Conservation (phyloP, 2,113 vertebrate species). For the Gobiocypris rarus region DNA sequence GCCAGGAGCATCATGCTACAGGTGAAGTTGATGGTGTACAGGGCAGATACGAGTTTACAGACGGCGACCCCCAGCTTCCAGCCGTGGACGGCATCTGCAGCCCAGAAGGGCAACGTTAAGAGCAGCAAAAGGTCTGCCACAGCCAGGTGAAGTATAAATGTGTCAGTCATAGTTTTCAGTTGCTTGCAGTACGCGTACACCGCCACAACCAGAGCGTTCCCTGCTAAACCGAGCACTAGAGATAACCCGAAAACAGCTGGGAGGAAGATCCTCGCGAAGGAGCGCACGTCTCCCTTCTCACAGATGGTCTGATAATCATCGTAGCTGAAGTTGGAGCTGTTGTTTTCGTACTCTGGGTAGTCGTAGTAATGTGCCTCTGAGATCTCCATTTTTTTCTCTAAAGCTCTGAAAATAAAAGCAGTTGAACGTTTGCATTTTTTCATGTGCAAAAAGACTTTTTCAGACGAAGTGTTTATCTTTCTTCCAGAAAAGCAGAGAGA, state of each 20-base stretch:
- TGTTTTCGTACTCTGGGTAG: conserved; percentile 72
- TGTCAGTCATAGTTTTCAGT: conserved; percentile 81
- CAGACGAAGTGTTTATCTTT: neutral
- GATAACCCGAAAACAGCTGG: conserved; percentile 82
- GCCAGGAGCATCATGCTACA: conserved; percentile 91
- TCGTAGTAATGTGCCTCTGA: conserved; percentile 72
- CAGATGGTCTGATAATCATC: conserved; percentile 82
- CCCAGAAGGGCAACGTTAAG: conserved; percentile 91
- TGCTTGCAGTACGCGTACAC: conserved; percentile 87
- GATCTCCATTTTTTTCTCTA: conserved; percentile 61
- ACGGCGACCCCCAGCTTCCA: conserved; percentile 82
- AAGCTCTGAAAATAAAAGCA: conserved; percentile 30
- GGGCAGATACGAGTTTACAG: conserved; percentile 85
- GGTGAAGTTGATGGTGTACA: conserved; percentile 89
- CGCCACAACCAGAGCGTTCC: conserved; percentile 83
- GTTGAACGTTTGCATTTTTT: too few species aligned
- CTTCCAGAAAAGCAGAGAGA: neutral
- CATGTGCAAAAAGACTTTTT: too few species aligned
- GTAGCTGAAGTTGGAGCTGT: conserved; percentile 78
- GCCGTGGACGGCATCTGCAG: conserved; percentile 80
- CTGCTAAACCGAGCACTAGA: conserved; percentile 83
- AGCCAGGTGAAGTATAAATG: conserved; percentile 87
- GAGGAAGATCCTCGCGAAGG: conserved; percentile 83
- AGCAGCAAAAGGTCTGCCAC: conserved; percentile 89
- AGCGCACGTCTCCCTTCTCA: conserved; percentile 83